A percentile compares a stretch with the other conserved stretches of the same genome.
Conservation (phyloP, 2,888 invertebrate genomes). For the Fissipunctia ypsillon region DNA sequence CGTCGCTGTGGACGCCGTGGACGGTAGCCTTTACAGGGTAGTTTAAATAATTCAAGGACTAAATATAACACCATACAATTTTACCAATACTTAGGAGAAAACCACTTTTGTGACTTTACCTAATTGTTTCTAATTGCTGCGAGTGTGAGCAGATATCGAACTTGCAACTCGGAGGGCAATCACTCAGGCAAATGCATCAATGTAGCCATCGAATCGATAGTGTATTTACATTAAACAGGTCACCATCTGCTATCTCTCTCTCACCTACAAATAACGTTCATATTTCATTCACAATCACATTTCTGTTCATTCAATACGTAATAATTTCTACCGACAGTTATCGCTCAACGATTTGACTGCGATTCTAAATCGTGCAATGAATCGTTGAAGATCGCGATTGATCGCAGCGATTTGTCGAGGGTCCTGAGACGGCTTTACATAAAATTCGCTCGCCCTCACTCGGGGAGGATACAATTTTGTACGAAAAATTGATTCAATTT, state of each 20-base stretch:
- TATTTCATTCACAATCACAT: constrained; percentile 51
- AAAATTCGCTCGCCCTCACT: constrained; percentile 56
- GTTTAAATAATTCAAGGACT: background rate
- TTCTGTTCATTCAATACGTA: constrained; percentile 53
- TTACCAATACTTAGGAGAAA: background rate
- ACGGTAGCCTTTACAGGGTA: background rate
- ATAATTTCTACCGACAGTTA: constrained; percentile 59
- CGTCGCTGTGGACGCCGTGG: too few relatives aligned
- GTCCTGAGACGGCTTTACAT: constrained; percentile 69
- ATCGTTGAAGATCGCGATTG: constrained; percentile 67
- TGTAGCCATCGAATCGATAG: constrained; percentile 16
- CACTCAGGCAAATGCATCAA: constrained; percentile 4
- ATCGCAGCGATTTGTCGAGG: constrained; percentile 73
- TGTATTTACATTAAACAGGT: constrained; percentile 13
- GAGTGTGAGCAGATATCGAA: background rate
- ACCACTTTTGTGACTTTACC: background rate
- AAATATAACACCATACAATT: background rate
- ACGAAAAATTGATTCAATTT: constrained; percentile 86
- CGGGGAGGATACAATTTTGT: constrained; percentile 78
- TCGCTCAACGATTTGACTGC: constrained; percentile 63
- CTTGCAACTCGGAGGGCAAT: background rate
- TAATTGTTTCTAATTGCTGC: background rate
- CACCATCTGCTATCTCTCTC: constrained; percentile 3
- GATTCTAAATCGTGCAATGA: constrained; percentile 66
- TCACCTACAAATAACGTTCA: constrained; percentile 27